Evolutionary conservation across 2,113 vertebrate species (phyloP).

Genomic region (Falcunculus frontatus): DNA sequence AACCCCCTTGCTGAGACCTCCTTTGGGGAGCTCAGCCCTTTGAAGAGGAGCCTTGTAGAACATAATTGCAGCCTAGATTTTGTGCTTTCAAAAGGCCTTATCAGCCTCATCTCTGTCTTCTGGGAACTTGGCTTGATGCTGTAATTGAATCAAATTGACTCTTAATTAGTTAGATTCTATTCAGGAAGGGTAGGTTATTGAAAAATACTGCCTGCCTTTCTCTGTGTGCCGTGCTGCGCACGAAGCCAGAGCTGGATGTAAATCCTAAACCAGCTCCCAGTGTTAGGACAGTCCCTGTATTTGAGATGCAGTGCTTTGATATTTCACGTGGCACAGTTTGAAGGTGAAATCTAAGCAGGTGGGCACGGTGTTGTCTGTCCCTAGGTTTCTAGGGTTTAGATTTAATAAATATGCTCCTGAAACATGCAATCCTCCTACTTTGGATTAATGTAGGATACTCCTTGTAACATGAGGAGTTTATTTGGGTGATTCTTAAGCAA

Average conservation of each 20-base stretch:
- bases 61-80: slow-evolving; percentile 4
- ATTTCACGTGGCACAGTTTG: not conserved
- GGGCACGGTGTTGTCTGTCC: rapidly evolving
- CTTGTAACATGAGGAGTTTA: slow-evolving; percentile 42
- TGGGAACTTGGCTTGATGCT: slow-evolving; percentile 20
- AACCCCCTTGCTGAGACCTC: not conserved
- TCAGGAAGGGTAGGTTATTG: not conserved
- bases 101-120: slow-evolving; percentile 18
- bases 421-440: slow-evolving; percentile 30
- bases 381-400: not conserved
- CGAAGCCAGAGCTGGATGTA: not conserved
- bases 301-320: not conserved
- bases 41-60: not conserved
- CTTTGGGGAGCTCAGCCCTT: not conserved
- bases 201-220: not conserved
- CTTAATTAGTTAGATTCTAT: slow-evolving; percentile 18
- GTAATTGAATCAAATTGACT: slow-evolving; percentile 24
- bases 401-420: slow-evolving; percentile 56
- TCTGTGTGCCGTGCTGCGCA: not conserved
- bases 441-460: slow-evolving; percentile 57
- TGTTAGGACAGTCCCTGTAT: not conserved
- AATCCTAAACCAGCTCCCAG: not conserved
- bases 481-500: slow-evolving; percentile 46
- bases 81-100: slow-evolving; percentile 3
- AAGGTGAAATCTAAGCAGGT: not conserved